Conservation (phyloP, 1,140 invertebrate species). For the Dinoponera quadriceps region DNA sequence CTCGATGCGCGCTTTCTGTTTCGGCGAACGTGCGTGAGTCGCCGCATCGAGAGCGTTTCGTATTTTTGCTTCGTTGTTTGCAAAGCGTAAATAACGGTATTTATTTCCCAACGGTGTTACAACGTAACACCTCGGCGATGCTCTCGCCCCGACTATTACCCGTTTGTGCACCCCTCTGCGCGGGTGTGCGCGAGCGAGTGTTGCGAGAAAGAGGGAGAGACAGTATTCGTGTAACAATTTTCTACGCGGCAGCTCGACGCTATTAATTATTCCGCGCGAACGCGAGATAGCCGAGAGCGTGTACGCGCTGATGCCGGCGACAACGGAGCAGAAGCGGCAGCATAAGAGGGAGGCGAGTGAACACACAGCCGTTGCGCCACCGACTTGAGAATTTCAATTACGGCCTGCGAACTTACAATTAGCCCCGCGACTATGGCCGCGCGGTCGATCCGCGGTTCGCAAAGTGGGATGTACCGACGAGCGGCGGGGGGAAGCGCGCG, state of each 20-base stretch:
- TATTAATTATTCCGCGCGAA: constrained; percentile 33
- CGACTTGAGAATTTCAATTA: constrained; percentile 61
- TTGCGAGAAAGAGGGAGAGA: too few species aligned
- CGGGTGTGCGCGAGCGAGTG: not conserved
- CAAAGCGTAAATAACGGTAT: constrained; percentile 26
- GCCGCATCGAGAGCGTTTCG: not conserved
- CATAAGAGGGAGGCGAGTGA: not conserved
- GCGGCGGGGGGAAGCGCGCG: not conserved
- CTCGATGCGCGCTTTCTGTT: not conserved
- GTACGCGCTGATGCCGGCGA: not conserved
- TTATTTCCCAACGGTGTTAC: constrained; percentile 5
- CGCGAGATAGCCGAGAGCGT: constrained; percentile 5
- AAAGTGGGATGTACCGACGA: constrained; percentile 44
- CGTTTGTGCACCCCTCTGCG: not conserved
- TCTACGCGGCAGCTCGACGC: constrained; percentile 18
- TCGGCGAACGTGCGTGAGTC: not conserved
- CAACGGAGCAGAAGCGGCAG: not conserved
- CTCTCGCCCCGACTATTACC: constrained; percentile 4
- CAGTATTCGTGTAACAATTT: constrained; percentile 22
- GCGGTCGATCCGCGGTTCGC: constrained; percentile 35
- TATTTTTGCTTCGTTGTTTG: not conserved
- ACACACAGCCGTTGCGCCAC: not conserved
- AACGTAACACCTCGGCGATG: not conserved
- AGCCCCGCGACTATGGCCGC: constrained; percentile 48
- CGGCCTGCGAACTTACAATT: constrained; percentile 55